Evolutionary conservation across 2,888 invertebrate species (phyloP), one percentile per base, ranked within the genome.

Genomic region (Drosophila percnosoma): DNA sequence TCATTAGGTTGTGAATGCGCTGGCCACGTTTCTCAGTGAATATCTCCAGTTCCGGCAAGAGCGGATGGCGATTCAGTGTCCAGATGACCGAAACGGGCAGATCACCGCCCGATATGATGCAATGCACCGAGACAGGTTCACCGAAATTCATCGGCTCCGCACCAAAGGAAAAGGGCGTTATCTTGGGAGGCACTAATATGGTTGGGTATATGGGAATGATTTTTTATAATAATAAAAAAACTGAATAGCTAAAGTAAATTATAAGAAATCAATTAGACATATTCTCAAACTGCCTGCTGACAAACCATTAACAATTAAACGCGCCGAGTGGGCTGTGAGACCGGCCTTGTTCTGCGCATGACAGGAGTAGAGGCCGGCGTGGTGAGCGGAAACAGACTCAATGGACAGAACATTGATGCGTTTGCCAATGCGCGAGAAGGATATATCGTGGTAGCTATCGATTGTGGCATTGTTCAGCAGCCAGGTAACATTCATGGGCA

Each of bases 81-180:
- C 97, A 98, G 59, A 94, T 94, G 73, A 97, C 95, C 75, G 94
- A 95, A 74, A 97, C 94, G 15, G 97, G 97, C 82, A 96, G 94
- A 93, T 97, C 97, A 73, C 97, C 97, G 90, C 96, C 95, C 75
- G 96, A 94, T 79, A 96, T 95, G 62, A 95, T 95, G 93, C 96
- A 96, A 86, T 93, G 93, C 33, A 94, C 92, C 38, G 94, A 93
- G n/a, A 94, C 94, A n/a, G 93, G 91, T 63, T 96, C 96, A 69
- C 96, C 96, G 80, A 95, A 95, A 92, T 95, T 95, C 92, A 95
- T 95, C 59, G 95, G 95, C 83, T 95, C 95, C 89, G 96, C 95
- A 90, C 96, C 96, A 92, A 97, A 97, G 80, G 95, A 94, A 93
- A 97, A 97, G 85, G 96, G 95, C 91, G 95, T 95, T 90, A 96